phyloP scores from a whole-genome alignment of 2,888 invertebrate species.

The Drosophila putrida region DNA sequence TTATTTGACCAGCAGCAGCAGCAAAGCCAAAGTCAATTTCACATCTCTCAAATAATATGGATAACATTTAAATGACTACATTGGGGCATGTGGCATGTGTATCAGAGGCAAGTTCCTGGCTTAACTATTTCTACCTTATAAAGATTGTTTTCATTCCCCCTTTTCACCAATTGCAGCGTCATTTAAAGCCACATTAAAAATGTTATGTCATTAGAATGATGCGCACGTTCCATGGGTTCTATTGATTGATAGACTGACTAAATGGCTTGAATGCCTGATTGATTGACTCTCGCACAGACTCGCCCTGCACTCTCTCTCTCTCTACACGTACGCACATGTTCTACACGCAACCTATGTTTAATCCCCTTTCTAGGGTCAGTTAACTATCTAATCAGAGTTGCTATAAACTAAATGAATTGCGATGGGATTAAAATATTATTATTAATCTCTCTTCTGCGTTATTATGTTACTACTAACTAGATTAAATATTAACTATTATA shows the following conservation, averaged over 20 bases:
- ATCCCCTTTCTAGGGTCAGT: conserved; percentile 11
- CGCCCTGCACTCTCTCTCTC: conserved; percentile 37
- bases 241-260: conserved; percentile 78
- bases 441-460: background rate
- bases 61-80: conserved; percentile 14
- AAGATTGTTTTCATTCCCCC: background rate
- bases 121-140: conserved; percentile 12
- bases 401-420: background rate
- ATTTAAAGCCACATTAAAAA: conserved; percentile 61
- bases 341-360: conserved; percentile 6
- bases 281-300: conserved; percentile 65
- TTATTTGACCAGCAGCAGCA: conserved; percentile 30
- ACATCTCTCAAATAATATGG: background rate
- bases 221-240: conserved; percentile 57
- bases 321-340: conserved; percentile 40
- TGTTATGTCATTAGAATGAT: conserved; percentile 67
- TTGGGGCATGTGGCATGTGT: conserved; percentile 8
- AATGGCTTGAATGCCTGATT: conserved; percentile 77
- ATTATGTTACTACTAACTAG: no score
- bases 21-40: conserved; percentile 20
- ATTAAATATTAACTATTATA: no score
- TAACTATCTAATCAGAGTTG: conserved; percentile 1
- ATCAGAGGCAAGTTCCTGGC: background rate
- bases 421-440: background rate
- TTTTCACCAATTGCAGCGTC: conserved; percentile 16